Evolutionary conservation across 2,797 vertebrate genomes (phyloP).

Genomic region (Arnoldichthys spilopterus): DNA sequence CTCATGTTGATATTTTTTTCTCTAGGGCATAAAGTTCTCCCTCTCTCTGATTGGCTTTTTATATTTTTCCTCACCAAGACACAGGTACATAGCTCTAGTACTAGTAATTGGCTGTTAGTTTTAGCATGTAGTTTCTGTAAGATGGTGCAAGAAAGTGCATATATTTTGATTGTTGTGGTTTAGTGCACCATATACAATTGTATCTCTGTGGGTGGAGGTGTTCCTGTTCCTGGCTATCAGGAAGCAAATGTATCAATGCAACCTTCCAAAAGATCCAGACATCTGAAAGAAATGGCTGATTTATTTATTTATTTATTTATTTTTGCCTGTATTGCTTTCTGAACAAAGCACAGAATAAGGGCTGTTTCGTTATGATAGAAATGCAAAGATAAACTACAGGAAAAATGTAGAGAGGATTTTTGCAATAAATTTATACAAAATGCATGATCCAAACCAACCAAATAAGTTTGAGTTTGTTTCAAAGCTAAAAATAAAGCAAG

Average conservation of each 20-base stretch:
- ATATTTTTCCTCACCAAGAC: no score
- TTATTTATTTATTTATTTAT: background rate
- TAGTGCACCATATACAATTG: no score
- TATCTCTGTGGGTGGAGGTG: background rate
- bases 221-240: no score
- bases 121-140: no score
- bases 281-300: background rate
- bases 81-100: no score
- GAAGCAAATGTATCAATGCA: background rate
- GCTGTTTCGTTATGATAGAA: no score
- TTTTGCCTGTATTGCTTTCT: background rate
- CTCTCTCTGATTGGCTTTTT: background rate
- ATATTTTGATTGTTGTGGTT: no score
- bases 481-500: background rate
- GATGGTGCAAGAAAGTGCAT: no score
- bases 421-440: no score
- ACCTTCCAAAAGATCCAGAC: background rate
- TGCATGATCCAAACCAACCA: no score
- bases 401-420: no score
- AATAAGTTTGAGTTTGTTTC: background rate
- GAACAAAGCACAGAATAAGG: background rate
- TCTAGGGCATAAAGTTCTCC: background rate
- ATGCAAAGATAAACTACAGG: background rate
- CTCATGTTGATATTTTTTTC: background rate
- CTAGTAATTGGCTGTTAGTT: no score